Base-by-base conservation (phyloP, 2,113 vertebrate species). In the Triplophysa dalaica region DNA sequence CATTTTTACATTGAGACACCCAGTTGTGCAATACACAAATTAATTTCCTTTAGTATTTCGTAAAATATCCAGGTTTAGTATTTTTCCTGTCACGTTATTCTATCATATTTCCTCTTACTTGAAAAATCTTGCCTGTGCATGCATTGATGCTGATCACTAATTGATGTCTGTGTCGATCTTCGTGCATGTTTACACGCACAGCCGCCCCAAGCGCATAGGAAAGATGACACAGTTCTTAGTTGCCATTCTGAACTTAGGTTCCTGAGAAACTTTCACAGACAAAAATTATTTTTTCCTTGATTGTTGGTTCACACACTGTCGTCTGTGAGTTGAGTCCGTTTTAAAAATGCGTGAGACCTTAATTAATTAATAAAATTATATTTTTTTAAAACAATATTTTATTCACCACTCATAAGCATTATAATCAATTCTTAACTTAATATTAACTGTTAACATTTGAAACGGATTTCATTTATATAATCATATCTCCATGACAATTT, bases 111-210 rank as follows among this genome's bases (percentile, higher is more conserved):
- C 21, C 45, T 69, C 43, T 68, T 16, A 21, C 16, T 14, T 48
- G 7, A 48, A 16, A 48, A 16, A 48, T 8, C 12, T 26, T 50
- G 22, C 4, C 14, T 48, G n/a, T 52, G 19, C 65, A 45, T 69
- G 45, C 22, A 48, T 16, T 52, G 22, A 69, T 16, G 16, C 9
- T 76, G 63, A 64, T 52, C 45, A 76, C 61, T 76, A 65, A 76
- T 65, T 76, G 65, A 68, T 66, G 7, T 24, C 43, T 5, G 3
- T 17, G 4, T 24, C 64, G 5, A 29, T 33, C 16, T 52, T 29
- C 8, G 13, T 14, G 50, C 43, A 48, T 76, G 74, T 11, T 54
- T 14, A 22, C 86, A 89, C 69, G 78, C 85, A 83, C 84, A 70
- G 81, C 38, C 82, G 56, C 70, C 75, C 50, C 50, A 19, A n/a